Evolutionary conservation across 2,797 vertebrate genomes (phyloP), one percentile per base, ranked within the genome.

Genomic region (Sebastes jordani): DNA sequence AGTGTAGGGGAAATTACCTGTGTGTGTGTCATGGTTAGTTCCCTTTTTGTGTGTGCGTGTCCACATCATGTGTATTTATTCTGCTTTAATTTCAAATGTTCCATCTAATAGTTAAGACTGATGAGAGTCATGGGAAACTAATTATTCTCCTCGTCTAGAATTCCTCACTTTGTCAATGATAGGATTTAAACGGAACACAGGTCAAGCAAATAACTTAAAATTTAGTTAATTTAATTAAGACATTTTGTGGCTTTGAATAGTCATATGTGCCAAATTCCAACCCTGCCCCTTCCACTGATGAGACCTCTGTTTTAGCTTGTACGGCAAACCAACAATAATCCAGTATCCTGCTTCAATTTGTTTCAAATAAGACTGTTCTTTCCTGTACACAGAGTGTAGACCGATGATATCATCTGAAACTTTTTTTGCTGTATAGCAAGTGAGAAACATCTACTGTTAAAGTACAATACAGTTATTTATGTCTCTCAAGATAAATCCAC

Each of bases 81-180:
- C 65, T 27, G 22, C 58, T 69, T 71, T 67, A 3, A 42, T 71
- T 65, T 52, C 1, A 67, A 63, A 75, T 61, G 34, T 61, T 71
- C 52, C 64, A 46, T 80, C 74, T 74, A 54, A 56, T 54, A 59
- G 32, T 58, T 13, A 49, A 27, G 27, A 0, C 55, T 60, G 27
- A 67, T 23, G 14, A 83, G 61, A 82, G 25, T 42, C 11, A 52
- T 25, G 66, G 56, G 3, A 75, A 74, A 74, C 32, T 52, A 58
- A 82, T 80, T 72, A 61, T 74, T 66, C 66, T 42, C 16, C 22
- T 46, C 2, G 14, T 61, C 55, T 22, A 71, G 13, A 54, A 23
- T 63, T 59, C n/a, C 64, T 80, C 77, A 87, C 16, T 42, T 76
- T 68, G n/a, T 16, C 7, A 20, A 20, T 10, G 74, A 18, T 16